These are phyloP conservation scores for Pandemis heparana DNA, from an alignment of 2,888 invertebrate species.

Conservation along the genomic window DNA sequence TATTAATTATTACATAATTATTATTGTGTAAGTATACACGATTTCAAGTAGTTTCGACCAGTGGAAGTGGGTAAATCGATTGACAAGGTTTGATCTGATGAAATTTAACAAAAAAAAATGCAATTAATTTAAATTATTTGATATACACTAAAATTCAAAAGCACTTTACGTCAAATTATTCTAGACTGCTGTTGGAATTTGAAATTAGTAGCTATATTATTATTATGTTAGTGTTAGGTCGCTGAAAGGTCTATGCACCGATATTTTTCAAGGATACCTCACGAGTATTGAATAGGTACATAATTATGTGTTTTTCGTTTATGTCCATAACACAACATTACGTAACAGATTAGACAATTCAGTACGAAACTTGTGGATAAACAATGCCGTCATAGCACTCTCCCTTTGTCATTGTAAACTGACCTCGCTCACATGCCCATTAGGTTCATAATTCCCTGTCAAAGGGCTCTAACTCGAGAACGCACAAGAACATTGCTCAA, in stretches of 20 bases:
- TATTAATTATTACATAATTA: too few relatives aligned
- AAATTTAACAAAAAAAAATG: too few relatives aligned
- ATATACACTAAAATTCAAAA: too few relatives aligned
- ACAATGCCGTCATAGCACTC: constrained; percentile 10
- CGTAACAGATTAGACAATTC: constrained; percentile 3
- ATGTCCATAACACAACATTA: background rate
- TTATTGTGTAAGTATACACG: too few relatives aligned
- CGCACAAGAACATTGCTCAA: constrained; percentile 1
- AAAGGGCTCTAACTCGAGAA: constrained; percentile 6
- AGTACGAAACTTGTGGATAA: background rate
- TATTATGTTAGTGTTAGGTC: too few relatives aligned
- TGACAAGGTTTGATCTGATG: too few relatives aligned
- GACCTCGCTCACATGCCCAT: background rate
- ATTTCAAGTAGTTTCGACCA: too few relatives aligned
- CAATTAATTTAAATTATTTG: too few relatives aligned
- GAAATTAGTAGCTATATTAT: too few relatives aligned
- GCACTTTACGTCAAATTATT: too few relatives aligned
- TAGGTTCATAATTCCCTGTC: background rate
- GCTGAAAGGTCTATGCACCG: background rate
- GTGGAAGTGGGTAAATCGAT: too few relatives aligned
- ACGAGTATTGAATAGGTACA: background rate
- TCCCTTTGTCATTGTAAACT: constrained; percentile 3
- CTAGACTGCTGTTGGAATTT: too few relatives aligned
- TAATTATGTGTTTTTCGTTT: background rate
- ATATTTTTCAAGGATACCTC: background rate